Evolutionary conservation across 2,113 vertebrate genomes (phyloP).

Genomic region (Hiodon tergisus): DNA sequence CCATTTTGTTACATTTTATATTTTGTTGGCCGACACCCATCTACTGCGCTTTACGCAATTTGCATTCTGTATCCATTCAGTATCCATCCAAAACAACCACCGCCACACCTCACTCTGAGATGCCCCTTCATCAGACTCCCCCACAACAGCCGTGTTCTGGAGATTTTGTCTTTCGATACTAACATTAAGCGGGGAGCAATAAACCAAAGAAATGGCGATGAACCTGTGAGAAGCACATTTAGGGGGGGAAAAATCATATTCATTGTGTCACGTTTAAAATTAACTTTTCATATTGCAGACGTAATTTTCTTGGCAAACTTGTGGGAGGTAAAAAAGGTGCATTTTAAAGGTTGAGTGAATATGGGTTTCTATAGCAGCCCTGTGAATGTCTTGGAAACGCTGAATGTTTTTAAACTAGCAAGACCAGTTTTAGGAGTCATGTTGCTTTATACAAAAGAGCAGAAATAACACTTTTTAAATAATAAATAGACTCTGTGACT

Average conservation of each 20-base stretch:
- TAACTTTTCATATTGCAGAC: not conserved
- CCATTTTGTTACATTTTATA: not conserved
- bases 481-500: not conserved
- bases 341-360: conserved; percentile 17
- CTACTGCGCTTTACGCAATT: not conserved
- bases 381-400: not conserved
- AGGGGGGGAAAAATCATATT: not conserved
- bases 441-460: not conserved
- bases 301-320: not conserved
- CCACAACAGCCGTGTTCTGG: not conserved
- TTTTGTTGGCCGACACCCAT: not conserved
- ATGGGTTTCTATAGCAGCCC: conserved; percentile 16
- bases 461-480: not conserved
- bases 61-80: not conserved
- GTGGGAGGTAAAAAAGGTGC: not conserved
- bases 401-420: not conserved
- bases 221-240: not conserved
- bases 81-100: not conserved
- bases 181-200: not conserved
- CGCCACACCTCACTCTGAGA: too few relatives aligned
- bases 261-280: not conserved
- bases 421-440: not conserved
- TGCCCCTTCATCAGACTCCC: too few relatives aligned
- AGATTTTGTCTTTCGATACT: not conserved
- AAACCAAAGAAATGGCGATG: not conserved